These are phyloP conservation scores for Neosilurus hyrtlii DNA, from an alignment of 2,797 vertebrate genomes.

Conservation along the genomic window DNA sequence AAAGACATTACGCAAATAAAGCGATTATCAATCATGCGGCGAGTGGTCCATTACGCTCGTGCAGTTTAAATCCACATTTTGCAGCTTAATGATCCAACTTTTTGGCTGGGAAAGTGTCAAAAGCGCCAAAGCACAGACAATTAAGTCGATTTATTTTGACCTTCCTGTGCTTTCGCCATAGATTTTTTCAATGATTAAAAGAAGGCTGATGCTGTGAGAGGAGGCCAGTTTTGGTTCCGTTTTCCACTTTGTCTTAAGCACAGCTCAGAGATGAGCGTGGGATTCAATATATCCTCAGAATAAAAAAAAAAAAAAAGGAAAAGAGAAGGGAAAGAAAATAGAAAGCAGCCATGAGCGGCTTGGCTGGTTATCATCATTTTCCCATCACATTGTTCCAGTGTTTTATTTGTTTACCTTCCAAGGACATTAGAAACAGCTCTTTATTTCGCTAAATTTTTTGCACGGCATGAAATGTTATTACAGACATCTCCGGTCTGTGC, in stretches of 20 bases:
- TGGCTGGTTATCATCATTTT: slow-evolving; percentile 37
- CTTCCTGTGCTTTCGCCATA: slow-evolving; percentile 22
- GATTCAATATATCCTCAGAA: slow-evolving; percentile 40
- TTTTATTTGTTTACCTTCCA: slow-evolving; percentile 52
- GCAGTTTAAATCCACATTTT: slow-evolving; percentile 9
- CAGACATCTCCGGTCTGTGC: background rate
- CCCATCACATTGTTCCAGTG: slow-evolving; percentile 22
- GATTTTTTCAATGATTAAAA: slow-evolving; percentile 25
- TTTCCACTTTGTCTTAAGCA: slow-evolving; percentile 11
- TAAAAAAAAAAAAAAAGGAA: slow-evolving; percentile 2
- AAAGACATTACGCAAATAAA: slow-evolving; percentile 14
- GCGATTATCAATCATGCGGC: slow-evolving; percentile 8
- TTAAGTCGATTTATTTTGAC: slow-evolving; percentile 32
- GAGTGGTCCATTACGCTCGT: slow-evolving; percentile 3
- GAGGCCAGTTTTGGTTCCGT: background rate
- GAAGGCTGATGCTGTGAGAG: slow-evolving; percentile 5
- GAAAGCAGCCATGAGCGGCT: slow-evolving; percentile 34
- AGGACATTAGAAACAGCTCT: slow-evolving; percentile 47
- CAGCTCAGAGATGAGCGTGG: slow-evolving; percentile 11
- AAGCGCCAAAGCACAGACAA: slow-evolving; percentile 10
- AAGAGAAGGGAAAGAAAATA: background rate
- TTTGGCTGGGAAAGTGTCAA: slow-evolving; percentile 25
- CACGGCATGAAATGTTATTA: background rate
- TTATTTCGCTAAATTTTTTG: slow-evolving; percentile 29
- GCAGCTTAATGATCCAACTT: slow-evolving; percentile 40